Evolutionary conservation across 2,797 vertebrate genomes (phyloP).

Genomic region (Fistularia commersonii): DNA sequence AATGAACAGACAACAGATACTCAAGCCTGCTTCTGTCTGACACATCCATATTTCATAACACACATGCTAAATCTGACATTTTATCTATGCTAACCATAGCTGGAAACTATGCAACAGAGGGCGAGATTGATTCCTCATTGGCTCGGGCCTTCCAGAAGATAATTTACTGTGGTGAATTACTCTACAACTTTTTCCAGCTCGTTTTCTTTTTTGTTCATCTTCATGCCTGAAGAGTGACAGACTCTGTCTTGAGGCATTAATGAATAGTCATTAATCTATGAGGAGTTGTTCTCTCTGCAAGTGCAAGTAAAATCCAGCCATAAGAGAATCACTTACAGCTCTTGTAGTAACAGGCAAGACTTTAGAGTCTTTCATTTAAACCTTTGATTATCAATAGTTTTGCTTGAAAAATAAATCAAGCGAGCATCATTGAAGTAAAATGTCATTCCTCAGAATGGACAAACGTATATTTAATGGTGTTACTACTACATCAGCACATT

Average conservation of each 20-base stretch:
- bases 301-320: not conserved
- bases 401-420: too few species aligned
- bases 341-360: not conserved
- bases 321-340: not conserved
- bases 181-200: not conserved
- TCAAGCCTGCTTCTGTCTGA: constrained; percentile 7
- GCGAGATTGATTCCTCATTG: constrained; percentile 34
- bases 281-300: constrained; percentile 1
- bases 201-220: not conserved
- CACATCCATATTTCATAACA: constrained; percentile 7
- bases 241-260: constrained; percentile 1
- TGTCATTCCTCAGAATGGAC: too few species aligned
- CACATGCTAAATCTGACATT: constrained; percentile 15
- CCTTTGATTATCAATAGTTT: too few species aligned
- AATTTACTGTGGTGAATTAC: constrained; percentile 18
- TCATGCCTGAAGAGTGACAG: not conserved
- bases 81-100: constrained; percentile 22
- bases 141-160: constrained; percentile 24
- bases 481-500: too few species aligned
- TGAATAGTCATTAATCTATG: not conserved
- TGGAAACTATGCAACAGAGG: constrained; percentile 47
- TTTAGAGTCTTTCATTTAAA: too few species aligned
- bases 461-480: too few species aligned
- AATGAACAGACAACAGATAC: constrained; percentile 16
- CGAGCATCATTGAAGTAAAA: too few species aligned